Evolutionary conservation across 2,797 vertebrate species (phyloP), one percentile per base, ranked within the genome.

Genomic region (Ctenosaura bakeri): DNA sequence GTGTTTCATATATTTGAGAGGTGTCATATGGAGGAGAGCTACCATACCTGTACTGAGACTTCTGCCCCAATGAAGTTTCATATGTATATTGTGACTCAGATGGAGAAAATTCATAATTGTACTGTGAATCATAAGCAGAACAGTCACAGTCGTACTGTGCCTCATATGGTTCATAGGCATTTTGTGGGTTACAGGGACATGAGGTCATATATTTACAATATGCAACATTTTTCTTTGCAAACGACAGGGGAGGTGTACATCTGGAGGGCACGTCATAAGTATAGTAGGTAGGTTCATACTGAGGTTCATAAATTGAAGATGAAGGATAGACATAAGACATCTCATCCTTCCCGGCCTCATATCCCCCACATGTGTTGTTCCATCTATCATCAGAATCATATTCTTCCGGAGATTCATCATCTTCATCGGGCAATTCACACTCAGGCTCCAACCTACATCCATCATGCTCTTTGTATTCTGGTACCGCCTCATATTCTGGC

Each of bases 341-440:
- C 8, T 90, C 90, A 24, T 90, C 62, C 62, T 83, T 84, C 62
- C 50, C 73, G 6, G 22, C 20, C 20, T 91, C 71, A 4, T 83
- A 89, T 66, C 26, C 83, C 14, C 71, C 71, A 42, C 35, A 76
- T 26, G n/a, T 50, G 56, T 54, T 52, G 12, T 91, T 83, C 90
- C 90, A 89, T 62, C 42, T 83, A 13, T 87, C 62, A 9, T 78
- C 78, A 71, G 80, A 18, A 50, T 88, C 80, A 32, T 87, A 90
- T 77, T 22, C 80, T 5, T 78, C 90, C 3, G 22, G 59, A 42
- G 73, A 54, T 59, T 90, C 90, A 18, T 90, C 84, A n/a, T 90
- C 89, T 46, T 90, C 90, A 78, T 84, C 71, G 24, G 69, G 42
- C 10, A 79, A n/a, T 3, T 87, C 73, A 35, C 26, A 84, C 35